Evolutionary conservation across 2,888 invertebrate genomes (phyloP).

Genomic region (Ctenicera cuprea): DNA sequence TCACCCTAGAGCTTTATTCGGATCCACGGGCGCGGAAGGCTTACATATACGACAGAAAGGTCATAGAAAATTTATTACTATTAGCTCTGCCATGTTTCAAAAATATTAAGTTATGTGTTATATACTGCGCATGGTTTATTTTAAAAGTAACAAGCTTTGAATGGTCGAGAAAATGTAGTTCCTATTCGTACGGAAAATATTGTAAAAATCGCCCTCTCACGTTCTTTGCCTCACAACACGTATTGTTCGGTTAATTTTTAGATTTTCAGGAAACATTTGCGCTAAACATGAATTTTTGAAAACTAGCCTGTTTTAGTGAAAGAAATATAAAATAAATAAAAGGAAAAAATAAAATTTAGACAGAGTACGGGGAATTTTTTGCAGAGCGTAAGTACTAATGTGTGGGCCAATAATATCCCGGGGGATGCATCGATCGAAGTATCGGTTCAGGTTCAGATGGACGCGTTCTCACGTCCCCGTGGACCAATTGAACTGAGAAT

Average conservation of each 20-base stretch:
- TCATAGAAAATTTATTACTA: conserved; percentile 60
- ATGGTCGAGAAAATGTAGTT: conserved; percentile 6
- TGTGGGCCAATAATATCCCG: conserved; percentile 23
- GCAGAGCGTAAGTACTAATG: conserved; percentile 30
- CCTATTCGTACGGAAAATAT: background rate
- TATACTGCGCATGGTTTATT: conserved; percentile 38
- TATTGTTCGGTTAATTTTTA: too few relatives aligned
- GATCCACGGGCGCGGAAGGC: conserved; percentile 53
- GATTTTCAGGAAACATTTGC: too few relatives aligned
- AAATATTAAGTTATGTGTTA: conserved; percentile 50
- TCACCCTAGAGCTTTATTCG: conserved; percentile 65
- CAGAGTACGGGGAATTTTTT: conserved; percentile 7
- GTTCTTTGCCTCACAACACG: too few relatives aligned
- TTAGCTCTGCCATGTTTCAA: conserved; percentile 51
- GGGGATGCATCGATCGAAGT: conserved; percentile 46
- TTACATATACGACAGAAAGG: conserved; percentile 57
- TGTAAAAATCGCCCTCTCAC: too few relatives aligned
- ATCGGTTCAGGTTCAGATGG: conserved; percentile 49
- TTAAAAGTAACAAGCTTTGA: conserved; percentile 29
- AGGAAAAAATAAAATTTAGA: background rate
- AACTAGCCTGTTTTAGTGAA: background rate
- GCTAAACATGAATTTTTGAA: too few relatives aligned
- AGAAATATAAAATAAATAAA: background rate
- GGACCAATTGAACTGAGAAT: conserved; percentile 43
- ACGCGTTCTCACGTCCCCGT: conserved; percentile 46